These are phyloP conservation scores for Pristionchus japonicus DNA, from an alignment of 2,888 invertebrate genomes.

Conservation along the genomic window DNA sequence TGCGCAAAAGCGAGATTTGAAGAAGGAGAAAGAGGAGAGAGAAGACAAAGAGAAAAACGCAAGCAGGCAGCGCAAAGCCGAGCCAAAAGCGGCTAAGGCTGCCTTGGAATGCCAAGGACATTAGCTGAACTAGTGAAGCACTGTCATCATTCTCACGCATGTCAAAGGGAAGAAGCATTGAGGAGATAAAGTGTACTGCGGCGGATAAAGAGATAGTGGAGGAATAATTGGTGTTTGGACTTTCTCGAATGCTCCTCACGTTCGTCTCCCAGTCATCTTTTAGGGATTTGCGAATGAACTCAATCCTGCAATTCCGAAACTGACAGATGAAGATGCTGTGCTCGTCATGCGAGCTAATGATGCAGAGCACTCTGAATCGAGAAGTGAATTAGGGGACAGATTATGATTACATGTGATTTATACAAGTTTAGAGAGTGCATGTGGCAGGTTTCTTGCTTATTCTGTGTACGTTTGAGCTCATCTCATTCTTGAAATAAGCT, in stretches of 20 bases:
- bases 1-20: conserved; percentile 1
- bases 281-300: no score
- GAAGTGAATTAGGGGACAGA: no score
- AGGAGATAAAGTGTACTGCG: background rate
- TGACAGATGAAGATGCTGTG: no score
- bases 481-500: no score
- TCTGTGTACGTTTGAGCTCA: no score
- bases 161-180: background rate
- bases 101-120: conserved; percentile 15
- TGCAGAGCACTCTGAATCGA: no score
- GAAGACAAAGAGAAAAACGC: background rate
- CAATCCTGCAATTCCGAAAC: no score
- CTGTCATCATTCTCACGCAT: background rate
- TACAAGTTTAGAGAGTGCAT: no score
- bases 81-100: background rate
- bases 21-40: background rate
- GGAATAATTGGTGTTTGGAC: background rate
- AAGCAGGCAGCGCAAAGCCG: background rate
- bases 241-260: background rate
- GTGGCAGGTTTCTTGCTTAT: no score
- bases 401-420: no score
- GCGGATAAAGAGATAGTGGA: background rate
- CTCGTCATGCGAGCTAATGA: no score
- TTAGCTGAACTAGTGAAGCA: background rate
- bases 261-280: no score